Conservation (phyloP, 2,113 vertebrate species). For the Alces alces region DNA sequence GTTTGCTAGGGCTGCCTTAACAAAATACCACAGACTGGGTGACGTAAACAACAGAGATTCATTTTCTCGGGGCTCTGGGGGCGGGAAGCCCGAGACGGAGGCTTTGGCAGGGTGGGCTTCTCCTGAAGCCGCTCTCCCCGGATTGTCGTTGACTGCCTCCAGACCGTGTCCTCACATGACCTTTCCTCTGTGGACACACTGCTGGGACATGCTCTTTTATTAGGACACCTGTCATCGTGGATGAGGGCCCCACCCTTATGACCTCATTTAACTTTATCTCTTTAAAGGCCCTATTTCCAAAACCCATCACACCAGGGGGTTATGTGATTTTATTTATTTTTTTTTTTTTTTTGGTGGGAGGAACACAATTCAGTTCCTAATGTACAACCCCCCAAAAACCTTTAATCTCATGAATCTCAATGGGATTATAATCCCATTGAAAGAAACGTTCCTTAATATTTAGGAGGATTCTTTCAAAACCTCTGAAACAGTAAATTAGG, state of each 20-base stretch:
- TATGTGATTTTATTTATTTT: not conserved
- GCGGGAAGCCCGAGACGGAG: not conserved
- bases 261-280: not conserved
- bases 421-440: not conserved
- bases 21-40: not conserved
- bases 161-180: not conserved
- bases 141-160: not conserved
- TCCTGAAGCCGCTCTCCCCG: not conserved
- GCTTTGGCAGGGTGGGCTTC: not conserved
- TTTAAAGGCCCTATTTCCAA: not conserved
- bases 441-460: not conserved
- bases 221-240: not conserved
- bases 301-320: not conserved
- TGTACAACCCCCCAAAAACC: not conserved
- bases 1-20: not conserved
- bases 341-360: not conserved
- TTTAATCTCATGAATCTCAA: not conserved
- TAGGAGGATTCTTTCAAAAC: not conserved
- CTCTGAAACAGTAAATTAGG: not conserved
- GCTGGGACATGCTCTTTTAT: not conserved
- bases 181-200: not conserved
- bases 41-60: not conserved
- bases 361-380: not conserved
- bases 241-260: not conserved
- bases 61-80: not conserved